phyloP scores from a whole-genome alignment of 2,113 vertebrate species.

The Boleophthalmus pectinirostris region DNA sequence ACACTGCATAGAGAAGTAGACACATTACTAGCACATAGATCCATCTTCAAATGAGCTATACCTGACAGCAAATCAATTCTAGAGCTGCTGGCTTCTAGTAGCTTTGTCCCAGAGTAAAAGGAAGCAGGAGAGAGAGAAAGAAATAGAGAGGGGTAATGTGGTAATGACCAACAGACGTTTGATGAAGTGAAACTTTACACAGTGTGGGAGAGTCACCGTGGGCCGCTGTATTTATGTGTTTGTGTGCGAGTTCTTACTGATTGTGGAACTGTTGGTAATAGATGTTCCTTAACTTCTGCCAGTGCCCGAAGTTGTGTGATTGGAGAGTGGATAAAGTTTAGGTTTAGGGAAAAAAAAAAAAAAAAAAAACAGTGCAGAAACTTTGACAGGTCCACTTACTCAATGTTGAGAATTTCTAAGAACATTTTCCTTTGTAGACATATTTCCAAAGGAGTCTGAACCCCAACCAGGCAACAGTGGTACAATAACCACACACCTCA shows the following conservation, averaged over 20 bases:
- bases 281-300: constrained; percentile 9
- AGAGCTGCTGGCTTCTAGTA: background rate
- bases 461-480: background rate
- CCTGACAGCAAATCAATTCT: constrained; percentile 24
- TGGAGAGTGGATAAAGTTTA: constrained; percentile 1
- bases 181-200: constrained; percentile 31
- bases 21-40: constrained; percentile 10
- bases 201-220: background rate
- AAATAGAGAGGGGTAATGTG: background rate
- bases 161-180: constrained; percentile 26
- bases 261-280: background rate
- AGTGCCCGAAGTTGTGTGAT: constrained; percentile 1
- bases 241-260: constrained; percentile 1
- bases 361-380: background rate
- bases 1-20: background rate
- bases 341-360: background rate
- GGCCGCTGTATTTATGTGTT: constrained; percentile 1
- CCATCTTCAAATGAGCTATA: constrained; percentile 15
- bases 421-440: background rate
- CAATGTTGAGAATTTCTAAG: background rate
- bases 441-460: background rate
- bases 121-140: background rate
- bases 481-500: too few relatives aligned
- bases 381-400: background rate
- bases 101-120: background rate